Conservation (phyloP, 2,888 invertebrate genomes). For the Macrophya annulata region DNA sequence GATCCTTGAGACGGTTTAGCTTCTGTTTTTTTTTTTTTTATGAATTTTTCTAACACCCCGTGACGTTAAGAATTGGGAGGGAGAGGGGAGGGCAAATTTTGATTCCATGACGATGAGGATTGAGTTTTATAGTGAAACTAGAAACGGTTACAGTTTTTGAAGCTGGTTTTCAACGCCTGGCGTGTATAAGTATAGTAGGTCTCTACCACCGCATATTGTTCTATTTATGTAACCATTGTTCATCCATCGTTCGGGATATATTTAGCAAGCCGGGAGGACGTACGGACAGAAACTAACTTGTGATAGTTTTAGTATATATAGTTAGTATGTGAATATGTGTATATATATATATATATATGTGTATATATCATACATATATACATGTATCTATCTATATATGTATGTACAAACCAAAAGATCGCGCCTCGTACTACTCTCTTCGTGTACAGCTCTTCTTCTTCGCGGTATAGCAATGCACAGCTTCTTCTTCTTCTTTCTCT, state of each 20-base stretch:
- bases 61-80: too few species aligned
- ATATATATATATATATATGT: conserved; percentile 21
- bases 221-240: conserved; percentile 79
- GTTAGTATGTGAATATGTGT: conserved; percentile 9
- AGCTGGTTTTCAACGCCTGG: not conserved
- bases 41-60: too few species aligned
- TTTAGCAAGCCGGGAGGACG: conserved; percentile 67
- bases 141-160: not conserved
- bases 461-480: not conserved
- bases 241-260: conserved; percentile 79
- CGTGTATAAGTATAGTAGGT: conserved; percentile 38
- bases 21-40: too few species aligned
- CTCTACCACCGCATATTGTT: conserved; percentile 77
- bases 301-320: conserved; percentile 53
- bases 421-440: not conserved
- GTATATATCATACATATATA: conserved; percentile 39
- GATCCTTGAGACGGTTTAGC: too few species aligned
- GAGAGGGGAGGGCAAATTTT: not conserved
- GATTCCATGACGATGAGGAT: not conserved
- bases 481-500: too few species aligned
- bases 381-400: not conserved
- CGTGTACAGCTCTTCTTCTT: not conserved
- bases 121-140: not conserved
- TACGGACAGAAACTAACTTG: conserved; percentile 34
- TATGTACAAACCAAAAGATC: not conserved